phyloP scores from a whole-genome alignment of 1,140 invertebrate species.

The Pinna nobilis region DNA sequence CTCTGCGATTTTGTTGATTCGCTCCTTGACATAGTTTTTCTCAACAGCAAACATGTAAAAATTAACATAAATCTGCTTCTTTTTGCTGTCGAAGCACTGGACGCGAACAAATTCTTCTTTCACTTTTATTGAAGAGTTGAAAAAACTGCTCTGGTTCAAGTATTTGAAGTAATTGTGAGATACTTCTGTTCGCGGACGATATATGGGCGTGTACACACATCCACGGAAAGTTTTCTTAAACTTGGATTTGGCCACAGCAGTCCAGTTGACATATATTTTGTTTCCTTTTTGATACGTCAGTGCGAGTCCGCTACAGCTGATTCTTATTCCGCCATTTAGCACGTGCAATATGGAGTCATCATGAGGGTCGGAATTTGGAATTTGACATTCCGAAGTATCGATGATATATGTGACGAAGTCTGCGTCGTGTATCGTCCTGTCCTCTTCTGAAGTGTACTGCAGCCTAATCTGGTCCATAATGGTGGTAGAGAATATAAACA shows the following conservation, averaged over 20 bases:
- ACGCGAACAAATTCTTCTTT: conserved; percentile 65
- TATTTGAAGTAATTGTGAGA: background rate
- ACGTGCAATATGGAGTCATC: too few relatives aligned
- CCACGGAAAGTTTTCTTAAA: background rate
- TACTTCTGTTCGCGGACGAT: background rate
- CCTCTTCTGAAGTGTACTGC: too few relatives aligned
- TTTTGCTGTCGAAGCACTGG: conserved; percentile 56
- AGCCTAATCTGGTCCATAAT: too few relatives aligned
- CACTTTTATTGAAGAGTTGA: conserved; percentile 35
- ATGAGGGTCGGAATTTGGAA: too few relatives aligned
- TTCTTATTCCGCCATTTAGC: too few relatives aligned
- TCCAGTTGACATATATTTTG: conserved; percentile 1
- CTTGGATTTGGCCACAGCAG: background rate
- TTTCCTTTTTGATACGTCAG: too few relatives aligned
- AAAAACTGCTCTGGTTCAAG: conserved; percentile 9
- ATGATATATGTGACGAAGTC: too few relatives aligned
- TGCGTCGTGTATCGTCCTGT: too few relatives aligned
- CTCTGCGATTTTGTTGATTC: conserved; percentile 21
- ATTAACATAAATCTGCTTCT: conserved; percentile 70
- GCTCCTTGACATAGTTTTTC: conserved; percentile 66
- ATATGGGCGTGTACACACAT: background rate
- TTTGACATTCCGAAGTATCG: too few relatives aligned
- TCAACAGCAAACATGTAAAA: conserved; percentile 74
- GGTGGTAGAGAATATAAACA: too few relatives aligned
- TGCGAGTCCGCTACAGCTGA: too few relatives aligned